Base-by-base conservation (phyloP, 2,797 vertebrate genomes). In the Megalops cyprinoides region DNA sequence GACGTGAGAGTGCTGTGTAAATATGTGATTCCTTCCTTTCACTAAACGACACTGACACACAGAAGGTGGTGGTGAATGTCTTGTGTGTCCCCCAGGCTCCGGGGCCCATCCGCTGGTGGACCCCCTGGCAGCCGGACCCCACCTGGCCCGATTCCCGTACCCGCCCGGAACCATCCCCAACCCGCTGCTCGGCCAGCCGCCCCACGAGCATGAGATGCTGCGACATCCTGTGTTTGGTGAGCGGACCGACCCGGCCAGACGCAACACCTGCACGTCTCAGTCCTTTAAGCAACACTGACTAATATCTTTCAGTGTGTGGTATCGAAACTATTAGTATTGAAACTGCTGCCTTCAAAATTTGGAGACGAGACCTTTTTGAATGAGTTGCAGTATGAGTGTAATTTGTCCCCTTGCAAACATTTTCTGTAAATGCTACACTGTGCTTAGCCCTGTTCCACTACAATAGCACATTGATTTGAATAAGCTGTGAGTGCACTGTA, bases 201-300 rank as follows among this genome's bases (percentile, higher is more conserved):
- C 98, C 79, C 97, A 99, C 0, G 98, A 99, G 89, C 98, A 99
- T 6, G 98, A 99, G 90, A 98, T 99, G 97, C 94, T 99, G 76
- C 96, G 97, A 82, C 98, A 99, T 87, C 98, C 98, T 1, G 93
- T 99, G 76, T 99, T 99, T 80, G 98, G 98, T 99, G 86, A 92
- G 96, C 89, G 51, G 74, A 76, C 77, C 69, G 15, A 51, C 9
- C 55, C 15, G 5, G 20, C 37, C 20, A 9, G 2, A 42, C 1
- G 62, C 31, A 18, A 69, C 14, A 15, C 20, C 37, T 25, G 15
- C 18, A n/a, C 34, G 9, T 65, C 28, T 18, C 60, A 34, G 28
- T 65, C 10, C 6, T n/a, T n/a, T n/a, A n/a, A n/a, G n/a, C n/a
- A n/a, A n/a, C n/a, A n/a, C n/a, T n/a, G n/a, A n/a, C n/a, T n/a